Evolutionary conservation across 2,888 invertebrate genomes (phyloP).

Genomic region (Drosophila picticornis): DNA sequence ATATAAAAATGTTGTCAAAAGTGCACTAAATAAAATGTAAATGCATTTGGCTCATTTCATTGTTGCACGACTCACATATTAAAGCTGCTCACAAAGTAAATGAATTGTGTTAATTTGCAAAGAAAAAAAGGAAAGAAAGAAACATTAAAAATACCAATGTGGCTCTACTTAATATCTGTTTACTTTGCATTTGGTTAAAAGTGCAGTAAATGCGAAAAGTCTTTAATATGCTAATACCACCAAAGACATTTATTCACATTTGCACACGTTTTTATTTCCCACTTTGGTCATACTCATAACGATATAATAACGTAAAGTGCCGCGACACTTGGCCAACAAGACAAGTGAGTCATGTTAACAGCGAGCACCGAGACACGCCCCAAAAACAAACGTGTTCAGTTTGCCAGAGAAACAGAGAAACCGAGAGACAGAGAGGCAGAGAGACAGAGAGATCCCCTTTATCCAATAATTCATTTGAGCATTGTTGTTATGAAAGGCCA

Average conservation of each 20-base stretch:
- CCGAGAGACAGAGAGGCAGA: constrained; percentile 11
- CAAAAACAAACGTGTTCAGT: constrained; percentile 43
- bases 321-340: constrained; percentile 32
- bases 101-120: neutral
- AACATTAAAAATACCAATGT: neutral
- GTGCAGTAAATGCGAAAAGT: constrained; percentile 13
- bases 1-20: neutral
- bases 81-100: neutral
- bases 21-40: neutral
- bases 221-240: constrained; percentile 18
- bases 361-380: constrained; percentile 33
- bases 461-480: constrained; percentile 61
- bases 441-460: constrained; percentile 29
- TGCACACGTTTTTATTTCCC: constrained; percentile 8
- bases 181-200: constrained; percentile 11
- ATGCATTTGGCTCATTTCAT: neutral
- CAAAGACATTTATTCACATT: constrained; percentile 6
- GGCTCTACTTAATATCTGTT: constrained; percentile 8
- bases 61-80: constrained; percentile 4
- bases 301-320: constrained; percentile 36
- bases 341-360: constrained; percentile 54
- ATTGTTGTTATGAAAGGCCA: constrained; percentile 65
- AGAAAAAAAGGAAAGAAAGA: too few species aligned
- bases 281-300: constrained; percentile 29
- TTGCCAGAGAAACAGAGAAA: constrained; percentile 17